phyloP scores from a whole-genome alignment of 2,113 vertebrate species.

The Scytalopus superciliaris region DNA sequence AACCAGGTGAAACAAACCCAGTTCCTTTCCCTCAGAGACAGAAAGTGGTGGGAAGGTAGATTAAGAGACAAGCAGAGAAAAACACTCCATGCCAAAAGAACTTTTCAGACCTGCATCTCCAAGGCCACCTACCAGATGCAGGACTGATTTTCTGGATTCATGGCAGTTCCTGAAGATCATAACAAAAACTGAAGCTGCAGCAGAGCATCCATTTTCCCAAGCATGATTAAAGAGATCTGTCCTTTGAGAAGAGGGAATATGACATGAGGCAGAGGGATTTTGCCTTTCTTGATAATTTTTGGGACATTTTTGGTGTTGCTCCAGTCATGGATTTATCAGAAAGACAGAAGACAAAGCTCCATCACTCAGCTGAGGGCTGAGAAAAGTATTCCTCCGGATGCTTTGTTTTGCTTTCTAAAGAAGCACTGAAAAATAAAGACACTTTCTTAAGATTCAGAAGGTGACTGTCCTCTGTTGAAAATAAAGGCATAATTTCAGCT shows the following conservation, averaged over 20 bases:
- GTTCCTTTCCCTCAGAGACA: neutral
- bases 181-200: neutral
- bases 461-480: neutral
- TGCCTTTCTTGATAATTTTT: neutral
- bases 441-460: constrained; percentile 1
- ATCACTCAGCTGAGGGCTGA: neutral
- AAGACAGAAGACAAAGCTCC: neutral
- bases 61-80: neutral
- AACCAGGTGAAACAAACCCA: neutral
- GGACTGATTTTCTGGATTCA: neutral
- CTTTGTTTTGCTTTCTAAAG: neutral
- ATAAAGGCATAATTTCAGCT: neutral
- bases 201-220: neutral
- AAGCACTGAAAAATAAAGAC: neutral
- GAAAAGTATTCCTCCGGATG: neutral
- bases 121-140: neutral
- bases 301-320: neutral
- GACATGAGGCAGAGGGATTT: neutral
- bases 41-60: neutral
- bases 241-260: neutral
- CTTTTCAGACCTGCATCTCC: neutral
- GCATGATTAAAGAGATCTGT: neutral
- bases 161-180: neutral
- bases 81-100: accelerated
- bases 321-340: neutral